These are phyloP conservation scores for Micromys minutus DNA, from an alignment of 2,113 vertebrate genomes.

Conservation along the genomic window DNA sequence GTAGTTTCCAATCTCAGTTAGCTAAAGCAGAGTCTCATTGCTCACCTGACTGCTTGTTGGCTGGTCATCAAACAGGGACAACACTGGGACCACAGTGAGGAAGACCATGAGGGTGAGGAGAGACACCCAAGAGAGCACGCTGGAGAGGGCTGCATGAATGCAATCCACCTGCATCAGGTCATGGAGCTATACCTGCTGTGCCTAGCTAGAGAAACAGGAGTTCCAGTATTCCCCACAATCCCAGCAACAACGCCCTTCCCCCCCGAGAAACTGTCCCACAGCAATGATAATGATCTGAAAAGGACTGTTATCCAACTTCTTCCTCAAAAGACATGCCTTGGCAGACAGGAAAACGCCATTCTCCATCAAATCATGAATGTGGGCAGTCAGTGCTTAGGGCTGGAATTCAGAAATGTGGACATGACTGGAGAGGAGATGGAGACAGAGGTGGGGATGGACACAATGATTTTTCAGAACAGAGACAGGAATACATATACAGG, in stretches of 20 bases:
- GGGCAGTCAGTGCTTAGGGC: too few species aligned
- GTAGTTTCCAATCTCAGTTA: not conserved
- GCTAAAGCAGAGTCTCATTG: not conserved
- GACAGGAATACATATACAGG: too few species aligned
- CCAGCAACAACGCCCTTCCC: fast-evolving
- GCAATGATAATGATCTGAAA: not conserved
- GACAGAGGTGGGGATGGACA: fast-evolving
- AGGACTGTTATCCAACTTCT: too few species aligned
- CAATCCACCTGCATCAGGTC: too few species aligned
- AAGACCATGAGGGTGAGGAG: too few species aligned
- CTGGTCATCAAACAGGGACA: not conserved
- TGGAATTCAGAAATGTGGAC: not conserved
- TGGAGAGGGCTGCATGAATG: fast-evolving
- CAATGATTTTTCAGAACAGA: fast-evolving
- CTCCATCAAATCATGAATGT: not conserved
- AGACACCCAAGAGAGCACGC: fast-evolving
- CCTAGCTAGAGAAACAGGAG: too few species aligned
- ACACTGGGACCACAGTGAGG: fast-evolving
- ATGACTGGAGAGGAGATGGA: not conserved
- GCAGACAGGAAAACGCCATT: not conserved
- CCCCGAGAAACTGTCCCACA: not conserved
- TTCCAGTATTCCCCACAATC: not conserved
- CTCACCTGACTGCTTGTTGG: fast-evolving
- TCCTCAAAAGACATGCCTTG: not conserved
- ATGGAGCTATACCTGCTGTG: too few species aligned